Evolutionary conservation across 2,113 vertebrate genomes (phyloP), one percentile per base, ranked within the genome.

Genomic region (Nycticebus coucang): DNA sequence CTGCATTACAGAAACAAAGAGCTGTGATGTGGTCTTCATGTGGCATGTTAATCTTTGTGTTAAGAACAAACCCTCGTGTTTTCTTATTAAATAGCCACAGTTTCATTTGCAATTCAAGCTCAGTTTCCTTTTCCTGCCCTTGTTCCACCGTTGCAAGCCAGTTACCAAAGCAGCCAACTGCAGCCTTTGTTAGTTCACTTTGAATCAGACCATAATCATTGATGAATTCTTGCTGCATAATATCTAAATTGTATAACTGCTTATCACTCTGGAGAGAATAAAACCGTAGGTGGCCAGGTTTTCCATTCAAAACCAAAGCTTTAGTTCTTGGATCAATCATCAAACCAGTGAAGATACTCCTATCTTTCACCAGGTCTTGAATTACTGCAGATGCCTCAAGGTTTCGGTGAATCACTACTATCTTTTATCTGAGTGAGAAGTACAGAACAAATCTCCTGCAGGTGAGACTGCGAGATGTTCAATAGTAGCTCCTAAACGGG

Each of bases 271-370:
- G 99, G 41, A 99, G 98, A 45, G 99, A 99, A 93, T 99, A 99
- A 97, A 99, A 99, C 98, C 99, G 99, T 95, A 99, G 97, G 94
- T 99, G 99, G n/a, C 99, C 99, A 0, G 99, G 99, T 95, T 99
- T 99, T 37, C 99, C 99, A 28, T 99, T 99, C 91, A 99, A 98
- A 93, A 99, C 99, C 98, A 99, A 97, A 90, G 99, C 99, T 98
- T 99, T 99, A 89, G 98, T 99, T 98, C 98, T 99, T 28, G 99
- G 99, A 97, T 99, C 99, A 93, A 99, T 97, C 96, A 99, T 98
- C 94, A 99, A 96, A 90, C 99, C 99, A 0, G 99, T 99, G 91
- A 91, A 98, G 87, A 99, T 77, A 30, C 93, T 78, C 5, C 98
- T 98, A 66, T 99, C 99, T 99, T 99, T 99, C 79, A 99, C 99